Evolutionary conservation across 2,113 vertebrate genomes (phyloP), one percentile per base, ranked within the genome.

Genomic region (Corydoras sp.): DNA sequence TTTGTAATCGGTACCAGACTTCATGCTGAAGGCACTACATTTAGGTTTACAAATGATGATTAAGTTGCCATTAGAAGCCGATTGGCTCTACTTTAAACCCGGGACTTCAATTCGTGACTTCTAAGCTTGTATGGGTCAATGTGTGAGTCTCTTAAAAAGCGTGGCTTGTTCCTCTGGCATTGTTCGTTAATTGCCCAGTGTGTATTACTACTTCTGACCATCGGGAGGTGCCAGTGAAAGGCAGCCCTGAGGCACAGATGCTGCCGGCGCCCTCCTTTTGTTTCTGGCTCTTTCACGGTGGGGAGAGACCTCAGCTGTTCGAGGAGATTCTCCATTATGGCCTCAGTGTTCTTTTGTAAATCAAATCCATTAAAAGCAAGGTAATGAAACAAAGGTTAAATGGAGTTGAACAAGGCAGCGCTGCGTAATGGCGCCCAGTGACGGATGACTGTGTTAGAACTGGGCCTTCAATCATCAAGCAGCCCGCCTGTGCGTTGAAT

Each of bases 311-410:
- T 91, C 90, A 91, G 90, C 89, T 91, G 90, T 84, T 90, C 83
- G 85, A 90, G 87, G 85, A 89, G 87, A 86, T 86, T 88, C 87
- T 86, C 86, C 82, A 90, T 91, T 90, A 91, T 90, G 86, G 87
- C 85, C 83, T 88, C 88, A 90, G 84, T 91, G 89, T 89, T 90
- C 90, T 90, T 89, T 90, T 87, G 83, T 87, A 89, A 91, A 91
- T 90, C 80, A 88, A 88, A 90, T 91, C 89, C 87, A 90, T 90
- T 89, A 91, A 89, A 88, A 88, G 85, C 82, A 88, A 80, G 80
- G 80, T 83, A 80, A 89, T 87, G 89, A 90, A 89, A 77, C 85
- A 88, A 90, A 90, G 90, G 89, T 90, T 88, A 89, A 88, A 86
- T 85, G 87, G 84, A 86, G 87, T 84, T 81, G 85, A 79, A 85